phyloP scores from a whole-genome alignment of 2,797 vertebrate species.

The Dendrocincla tyrannina region DNA sequence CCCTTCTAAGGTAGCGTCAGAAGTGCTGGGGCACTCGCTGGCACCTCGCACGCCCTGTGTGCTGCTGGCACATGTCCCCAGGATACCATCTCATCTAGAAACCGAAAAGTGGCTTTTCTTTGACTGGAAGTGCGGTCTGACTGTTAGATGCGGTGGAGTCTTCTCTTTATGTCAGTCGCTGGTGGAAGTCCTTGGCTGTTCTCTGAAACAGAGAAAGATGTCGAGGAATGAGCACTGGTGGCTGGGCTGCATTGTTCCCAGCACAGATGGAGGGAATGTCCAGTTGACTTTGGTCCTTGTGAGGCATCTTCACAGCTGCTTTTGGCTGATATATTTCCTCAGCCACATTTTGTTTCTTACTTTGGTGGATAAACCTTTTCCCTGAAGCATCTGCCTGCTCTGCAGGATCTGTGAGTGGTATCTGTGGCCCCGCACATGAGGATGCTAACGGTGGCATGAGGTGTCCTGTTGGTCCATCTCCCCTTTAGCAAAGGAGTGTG shows the following conservation, averaged over 20 bases:
- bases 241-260: background rate
- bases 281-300: background rate
- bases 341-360: background rate
- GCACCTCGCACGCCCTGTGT: rapidly evolving
- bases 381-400: background rate
- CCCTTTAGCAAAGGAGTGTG: background rate
- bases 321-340: background rate
- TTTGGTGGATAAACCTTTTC: background rate
- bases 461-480: background rate
- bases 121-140: background rate
- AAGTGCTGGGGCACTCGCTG: rapidly evolving
- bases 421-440: rapidly evolving
- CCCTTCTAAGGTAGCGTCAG: background rate
- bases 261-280: background rate
- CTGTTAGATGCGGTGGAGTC: background rate
- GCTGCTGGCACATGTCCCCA: background rate
- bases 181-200: background rate
- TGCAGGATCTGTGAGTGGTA: background rate
- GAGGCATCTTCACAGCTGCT: background rate
- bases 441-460: background rate
- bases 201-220: background rate
- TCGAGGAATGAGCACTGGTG: background rate
- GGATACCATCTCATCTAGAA: constrained; percentile 24
- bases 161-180: background rate
- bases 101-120: background rate